phyloP scores from a whole-genome alignment of 2,113 vertebrate species.

The Arothron firmamentum region DNA sequence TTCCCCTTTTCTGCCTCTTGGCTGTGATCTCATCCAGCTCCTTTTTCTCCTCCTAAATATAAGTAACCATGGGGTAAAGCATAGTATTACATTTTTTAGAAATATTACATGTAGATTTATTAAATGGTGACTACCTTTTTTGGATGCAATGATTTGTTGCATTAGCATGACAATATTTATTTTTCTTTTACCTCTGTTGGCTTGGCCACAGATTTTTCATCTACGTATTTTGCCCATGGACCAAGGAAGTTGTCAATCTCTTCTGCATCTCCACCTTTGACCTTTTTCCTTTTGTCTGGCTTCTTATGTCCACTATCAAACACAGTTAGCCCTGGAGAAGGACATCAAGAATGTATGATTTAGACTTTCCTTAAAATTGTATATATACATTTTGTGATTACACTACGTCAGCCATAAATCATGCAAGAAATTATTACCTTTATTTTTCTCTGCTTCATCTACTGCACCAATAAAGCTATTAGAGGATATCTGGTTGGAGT shows the following conservation, averaged over 20 bases:
- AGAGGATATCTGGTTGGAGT: conserved; percentile 78
- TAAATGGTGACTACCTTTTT: too few relatives aligned
- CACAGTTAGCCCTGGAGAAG: conserved; percentile 84
- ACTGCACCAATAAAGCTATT: conserved; percentile 89
- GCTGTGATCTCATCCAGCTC: conserved; percentile 96
- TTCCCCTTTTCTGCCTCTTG: conserved; percentile 96
- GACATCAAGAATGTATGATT: not conserved
- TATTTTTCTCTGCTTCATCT: conserved; percentile 97
- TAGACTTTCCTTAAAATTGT: not conserved
- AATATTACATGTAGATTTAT: too few relatives aligned
- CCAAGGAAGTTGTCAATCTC: conserved; percentile 93
- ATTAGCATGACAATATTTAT: too few relatives aligned
- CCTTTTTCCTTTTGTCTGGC: conserved; percentile 89
- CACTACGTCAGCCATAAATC: not conserved
- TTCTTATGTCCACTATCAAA: conserved; percentile 92
- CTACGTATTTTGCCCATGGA: conserved; percentile 95
- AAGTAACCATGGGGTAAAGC: not conserved
- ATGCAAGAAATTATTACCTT: conserved; percentile 76
- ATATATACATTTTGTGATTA: too few relatives aligned
- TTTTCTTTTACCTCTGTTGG: conserved; percentile 83
- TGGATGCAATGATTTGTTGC: too few relatives aligned
- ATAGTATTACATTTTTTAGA: too few relatives aligned
- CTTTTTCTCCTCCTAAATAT: conserved; percentile 88
- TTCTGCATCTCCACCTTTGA: conserved; percentile 92
- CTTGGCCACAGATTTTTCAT: conserved; percentile 93